Conservation (phyloP, 2,797 vertebrate genomes). For the Tragelaphus oryx region DNA sequence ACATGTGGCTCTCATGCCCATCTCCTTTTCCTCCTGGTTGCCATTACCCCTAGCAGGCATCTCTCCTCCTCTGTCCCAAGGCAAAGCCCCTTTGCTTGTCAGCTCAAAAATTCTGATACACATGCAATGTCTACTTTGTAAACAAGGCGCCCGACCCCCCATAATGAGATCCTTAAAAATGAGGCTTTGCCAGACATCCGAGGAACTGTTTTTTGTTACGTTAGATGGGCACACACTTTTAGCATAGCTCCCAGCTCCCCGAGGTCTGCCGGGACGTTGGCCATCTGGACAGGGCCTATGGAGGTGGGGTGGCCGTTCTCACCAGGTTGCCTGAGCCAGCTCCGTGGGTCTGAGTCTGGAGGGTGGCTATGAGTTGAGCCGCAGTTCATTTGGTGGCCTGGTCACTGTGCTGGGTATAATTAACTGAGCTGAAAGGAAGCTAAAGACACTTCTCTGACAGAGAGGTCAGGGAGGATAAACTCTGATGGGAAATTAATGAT, state of each 20-base stretch:
- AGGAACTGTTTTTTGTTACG: slow-evolving; percentile 56
- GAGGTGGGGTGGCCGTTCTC: not conserved
- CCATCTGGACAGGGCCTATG: not conserved
- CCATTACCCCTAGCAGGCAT: not conserved
- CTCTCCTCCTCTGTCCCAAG: not conserved
- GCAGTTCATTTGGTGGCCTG: slow-evolving; percentile 27
- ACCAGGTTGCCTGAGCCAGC: not conserved
- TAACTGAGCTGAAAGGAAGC: slow-evolving; percentile 54
- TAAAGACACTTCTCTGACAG: slow-evolving; percentile 57
- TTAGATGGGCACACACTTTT: slow-evolving; percentile 48
- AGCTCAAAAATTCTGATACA: slow-evolving; percentile 60
- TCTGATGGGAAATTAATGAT: slow-evolving; percentile 62
- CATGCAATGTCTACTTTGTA: slow-evolving; percentile 52
- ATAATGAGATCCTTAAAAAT: slow-evolving; percentile 59
- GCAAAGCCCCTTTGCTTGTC: slow-evolving; percentile 10
- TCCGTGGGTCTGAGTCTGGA: not conserved
- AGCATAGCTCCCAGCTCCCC: slow-evolving; percentile 25
- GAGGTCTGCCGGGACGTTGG: not conserved
- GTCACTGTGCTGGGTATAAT: slow-evolving; percentile 47
- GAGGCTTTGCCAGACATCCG: not conserved
- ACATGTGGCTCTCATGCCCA: not conserved
- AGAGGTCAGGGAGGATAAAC: slow-evolving; percentile 56
- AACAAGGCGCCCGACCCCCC: slow-evolving; percentile 9
- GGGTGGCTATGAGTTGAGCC: not conserved
- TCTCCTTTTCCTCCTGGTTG: not conserved